Evolutionary conservation across 1,140 invertebrate species (phyloP).

Genomic region (Myzus persicae): DNA sequence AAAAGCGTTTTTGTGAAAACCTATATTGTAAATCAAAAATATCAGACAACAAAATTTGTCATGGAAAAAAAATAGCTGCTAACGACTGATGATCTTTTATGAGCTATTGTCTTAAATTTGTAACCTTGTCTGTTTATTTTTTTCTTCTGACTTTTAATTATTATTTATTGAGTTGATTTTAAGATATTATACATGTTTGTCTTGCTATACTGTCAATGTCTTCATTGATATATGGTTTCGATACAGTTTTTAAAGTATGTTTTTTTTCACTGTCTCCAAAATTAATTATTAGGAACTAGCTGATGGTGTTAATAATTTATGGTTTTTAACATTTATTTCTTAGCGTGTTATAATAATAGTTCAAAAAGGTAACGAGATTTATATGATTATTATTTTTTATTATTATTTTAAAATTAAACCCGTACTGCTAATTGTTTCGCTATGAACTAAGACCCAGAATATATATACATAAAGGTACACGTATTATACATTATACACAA

Average conservation of each 20-base stretch:
- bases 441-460: slow-evolving; percentile 51
- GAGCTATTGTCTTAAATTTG: background rate
- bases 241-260: background rate
- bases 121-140: background rate
- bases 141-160: background rate
- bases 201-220: background rate
- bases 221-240: background rate
- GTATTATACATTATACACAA: slow-evolving; percentile 8
- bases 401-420: slow-evolving; percentile 51
- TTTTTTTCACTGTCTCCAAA: slow-evolving; percentile 34
- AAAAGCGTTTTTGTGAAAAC: slow-evolving; percentile 17
- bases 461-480: background rate
- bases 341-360: slow-evolving; percentile 48
- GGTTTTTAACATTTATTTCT: slow-evolving; percentile 1
- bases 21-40: slow-evolving; percentile 53
- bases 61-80: slow-evolving; percentile 29
- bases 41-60: slow-evolving; percentile 42
- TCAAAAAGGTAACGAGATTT: slow-evolving; percentile 11
- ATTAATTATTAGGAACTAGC: slow-evolving; percentile 7
- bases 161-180: slow-evolving; percentile 22
- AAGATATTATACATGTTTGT: background rate
- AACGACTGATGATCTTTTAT: slow-evolving; percentile 29
- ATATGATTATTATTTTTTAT: slow-evolving; percentile 33
- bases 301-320: slow-evolving; percentile 21
- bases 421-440: slow-evolving; percentile 53